Percentiles rank a stretch among this genome's conserved stretches.
Evolutionary conservation across 2,888 invertebrate species (phyloP).

Genomic region (Eupithecia exiguata): DNA sequence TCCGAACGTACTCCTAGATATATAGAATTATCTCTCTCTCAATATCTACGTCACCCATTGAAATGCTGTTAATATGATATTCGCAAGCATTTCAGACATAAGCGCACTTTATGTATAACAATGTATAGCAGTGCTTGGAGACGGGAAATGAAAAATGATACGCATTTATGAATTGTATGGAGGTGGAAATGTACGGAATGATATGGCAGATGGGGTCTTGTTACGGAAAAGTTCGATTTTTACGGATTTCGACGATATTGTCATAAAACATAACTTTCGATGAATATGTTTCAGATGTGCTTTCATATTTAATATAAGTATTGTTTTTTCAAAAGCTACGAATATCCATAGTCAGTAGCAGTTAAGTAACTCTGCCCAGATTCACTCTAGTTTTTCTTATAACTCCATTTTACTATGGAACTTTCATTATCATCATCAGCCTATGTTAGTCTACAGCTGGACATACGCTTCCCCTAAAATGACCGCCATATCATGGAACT

Average conservation of each 20-base stretch:
- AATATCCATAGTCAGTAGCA: background rate
- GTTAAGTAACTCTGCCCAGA: no score
- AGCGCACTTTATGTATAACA: background rate
- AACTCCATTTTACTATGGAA: no score
- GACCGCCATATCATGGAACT: no score
- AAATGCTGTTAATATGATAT: background rate
- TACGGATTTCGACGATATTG: background rate
- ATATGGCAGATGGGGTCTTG: slow-evolving; percentile 13
- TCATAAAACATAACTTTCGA: background rate
- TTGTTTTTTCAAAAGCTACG: background rate
- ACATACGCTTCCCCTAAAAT: no score
- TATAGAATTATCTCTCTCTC: background rate
- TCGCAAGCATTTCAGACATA: background rate
- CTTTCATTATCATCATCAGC: no score
- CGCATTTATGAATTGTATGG: slow-evolving; percentile 36
- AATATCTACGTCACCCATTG: background rate
- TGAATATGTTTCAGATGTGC: background rate
- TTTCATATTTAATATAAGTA: background rate
- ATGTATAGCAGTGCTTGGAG: background rate
- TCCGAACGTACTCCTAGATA: background rate
- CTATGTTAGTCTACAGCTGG: no score
- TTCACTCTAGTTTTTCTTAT: background rate
- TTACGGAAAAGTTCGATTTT: slow-evolving; percentile 14
- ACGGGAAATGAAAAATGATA: background rate
- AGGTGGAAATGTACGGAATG: slow-evolving; percentile 24